These are phyloP conservation scores for Nymphalis c-album DNA, from an alignment of 2,888 invertebrate species.

Conservation along the genomic window DNA sequence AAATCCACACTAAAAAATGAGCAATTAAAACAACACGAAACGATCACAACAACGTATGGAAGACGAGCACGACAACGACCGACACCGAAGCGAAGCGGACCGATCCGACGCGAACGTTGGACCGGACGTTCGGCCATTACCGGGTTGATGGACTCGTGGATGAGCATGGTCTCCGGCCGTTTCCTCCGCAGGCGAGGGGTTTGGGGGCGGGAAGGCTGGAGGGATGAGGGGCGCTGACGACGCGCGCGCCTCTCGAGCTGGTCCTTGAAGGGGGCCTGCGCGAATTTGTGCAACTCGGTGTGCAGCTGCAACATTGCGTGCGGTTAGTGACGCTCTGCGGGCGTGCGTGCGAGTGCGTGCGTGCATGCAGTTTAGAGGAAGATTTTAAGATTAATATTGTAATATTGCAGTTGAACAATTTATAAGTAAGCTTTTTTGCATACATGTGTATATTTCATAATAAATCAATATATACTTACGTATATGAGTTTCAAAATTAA, in stretches of 20 bases:
- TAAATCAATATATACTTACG: no score
- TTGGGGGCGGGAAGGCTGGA: conserved; percentile 34
- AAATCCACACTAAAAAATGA: neutral
- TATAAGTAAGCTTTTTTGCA: no score
- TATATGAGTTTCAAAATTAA: no score
- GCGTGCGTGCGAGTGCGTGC: conserved; percentile 13
- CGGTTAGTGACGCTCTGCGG: conserved; percentile 14
- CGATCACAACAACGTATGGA: neutral
- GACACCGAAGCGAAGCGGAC: conserved; percentile 2
- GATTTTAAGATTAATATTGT: neutral
- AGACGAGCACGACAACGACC: neutral
- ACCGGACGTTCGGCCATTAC: conserved; percentile 41
- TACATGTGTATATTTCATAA: no score
- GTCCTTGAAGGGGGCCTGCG: conserved; percentile 45
- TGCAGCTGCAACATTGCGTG: conserved; percentile 60
- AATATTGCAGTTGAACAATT: no score
- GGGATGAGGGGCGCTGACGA: conserved; percentile 22
- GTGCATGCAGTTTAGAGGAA: neutral
- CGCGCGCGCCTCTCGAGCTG: conserved; percentile 31
- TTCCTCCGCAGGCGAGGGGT: conserved; percentile 44
- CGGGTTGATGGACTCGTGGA: conserved; percentile 57
- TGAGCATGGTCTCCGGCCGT: conserved; percentile 46
- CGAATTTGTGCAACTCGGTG: conserved; percentile 66
- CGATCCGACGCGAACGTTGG: neutral
- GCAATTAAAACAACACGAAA: no score